Evolutionary conservation across 2,113 vertebrate species (phyloP).

Genomic region (Gadus macrocephalus): DNA sequence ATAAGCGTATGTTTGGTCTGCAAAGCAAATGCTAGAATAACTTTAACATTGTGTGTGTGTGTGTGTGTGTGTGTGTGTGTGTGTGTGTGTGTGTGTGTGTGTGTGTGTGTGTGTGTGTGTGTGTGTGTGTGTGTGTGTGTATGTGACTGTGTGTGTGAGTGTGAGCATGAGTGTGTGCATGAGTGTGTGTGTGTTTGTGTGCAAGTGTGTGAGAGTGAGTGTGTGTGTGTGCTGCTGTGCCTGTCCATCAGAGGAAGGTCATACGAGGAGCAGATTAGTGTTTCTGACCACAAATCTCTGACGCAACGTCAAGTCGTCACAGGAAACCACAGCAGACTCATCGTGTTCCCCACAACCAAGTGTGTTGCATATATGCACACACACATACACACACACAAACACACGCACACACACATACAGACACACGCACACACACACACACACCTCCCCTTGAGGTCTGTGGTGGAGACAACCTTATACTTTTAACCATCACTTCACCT

Average conservation of each 20-base stretch:
- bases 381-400: background rate
- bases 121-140: background rate
- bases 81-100: constrained; percentile 12
- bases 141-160: constrained; percentile 23
- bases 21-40: background rate
- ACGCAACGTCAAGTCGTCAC: constrained; percentile 53
- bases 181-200: constrained; percentile 29
- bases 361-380: constrained; percentile 1
- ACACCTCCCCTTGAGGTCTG: constrained; percentile 51
- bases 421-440: constrained; percentile 19
- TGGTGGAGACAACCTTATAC: constrained; percentile 13
- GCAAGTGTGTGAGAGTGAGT: constrained; percentile 22
- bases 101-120: constrained; percentile 11
- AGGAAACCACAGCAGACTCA: constrained; percentile 43
- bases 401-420: constrained; percentile 15
- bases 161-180: constrained; percentile 4
- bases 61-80: background rate
- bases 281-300: constrained; percentile 70
- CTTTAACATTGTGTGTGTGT: too few species aligned
- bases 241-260: constrained; percentile 66
- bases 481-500: constrained; percentile 14
- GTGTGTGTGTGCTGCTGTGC: constrained; percentile 56
- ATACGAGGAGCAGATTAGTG: constrained; percentile 72
- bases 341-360: constrained; percentile 45
- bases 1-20: background rate